Conservation (phyloP, 2,797 vertebrate genomes). For the Hypotaenidia okinawae region DNA sequence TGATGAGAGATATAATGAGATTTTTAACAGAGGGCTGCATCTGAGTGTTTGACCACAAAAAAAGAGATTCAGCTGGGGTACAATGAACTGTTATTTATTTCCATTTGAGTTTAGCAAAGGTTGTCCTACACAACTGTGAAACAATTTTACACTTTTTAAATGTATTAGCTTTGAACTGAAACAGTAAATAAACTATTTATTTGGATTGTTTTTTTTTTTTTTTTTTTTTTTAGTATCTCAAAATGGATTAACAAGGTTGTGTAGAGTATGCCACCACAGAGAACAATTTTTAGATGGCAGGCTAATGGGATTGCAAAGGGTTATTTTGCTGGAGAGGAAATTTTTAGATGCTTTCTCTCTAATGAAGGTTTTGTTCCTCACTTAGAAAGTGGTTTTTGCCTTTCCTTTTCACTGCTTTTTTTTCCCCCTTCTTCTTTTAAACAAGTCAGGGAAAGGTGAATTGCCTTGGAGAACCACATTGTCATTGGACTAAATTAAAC, state of each 20-base stretch:
- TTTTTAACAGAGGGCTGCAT: slow-evolving; percentile 53
- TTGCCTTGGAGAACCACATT: slow-evolving; percentile 41
- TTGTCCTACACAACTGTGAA: slow-evolving; percentile 67
- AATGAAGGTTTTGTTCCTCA: slow-evolving; percentile 61
- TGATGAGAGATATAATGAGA: slow-evolving; percentile 63
- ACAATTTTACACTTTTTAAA: slow-evolving; percentile 69
- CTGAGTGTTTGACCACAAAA: slow-evolving; percentile 23
- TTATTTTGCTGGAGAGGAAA: slow-evolving; percentile 50
- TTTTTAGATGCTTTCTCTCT: slow-evolving; percentile 58
- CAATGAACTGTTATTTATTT: slow-evolving; percentile 59
- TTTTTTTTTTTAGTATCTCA: not conserved
- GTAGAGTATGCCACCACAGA: not conserved
- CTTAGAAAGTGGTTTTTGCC: slow-evolving; percentile 34
- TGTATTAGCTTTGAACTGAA: slow-evolving; percentile 64
- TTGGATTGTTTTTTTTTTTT: not conserved
- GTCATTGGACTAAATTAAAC: slow-evolving; percentile 61
- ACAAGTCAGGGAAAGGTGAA: slow-evolving; percentile 58
- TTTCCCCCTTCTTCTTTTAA: slow-evolving; percentile 20
- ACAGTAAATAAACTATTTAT: slow-evolving; percentile 64
- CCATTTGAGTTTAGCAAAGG: slow-evolving; percentile 61
- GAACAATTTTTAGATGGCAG: slow-evolving; percentile 54
- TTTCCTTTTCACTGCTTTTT: slow-evolving; percentile 2
- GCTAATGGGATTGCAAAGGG: slow-evolving; percentile 67
- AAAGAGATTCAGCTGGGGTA: slow-evolving; percentile 28
- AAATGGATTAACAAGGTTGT: slow-evolving; percentile 45